phyloP scores from a whole-genome alignment of 2,113 vertebrate genomes.

The Sylvilagus bachmani region DNA sequence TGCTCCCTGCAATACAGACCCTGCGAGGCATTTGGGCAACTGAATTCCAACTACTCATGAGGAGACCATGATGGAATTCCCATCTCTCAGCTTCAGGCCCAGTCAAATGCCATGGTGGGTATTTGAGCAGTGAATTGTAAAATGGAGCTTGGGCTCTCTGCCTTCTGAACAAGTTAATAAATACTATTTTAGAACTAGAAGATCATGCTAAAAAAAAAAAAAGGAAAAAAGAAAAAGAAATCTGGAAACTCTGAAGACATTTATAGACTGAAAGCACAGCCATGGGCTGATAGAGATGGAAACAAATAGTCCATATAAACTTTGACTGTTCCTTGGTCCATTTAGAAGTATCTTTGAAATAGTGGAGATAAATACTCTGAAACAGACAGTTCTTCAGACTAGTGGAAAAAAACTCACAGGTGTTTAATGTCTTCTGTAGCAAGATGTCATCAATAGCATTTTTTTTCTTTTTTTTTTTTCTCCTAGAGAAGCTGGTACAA shows the following conservation, averaged over 20 bases:
- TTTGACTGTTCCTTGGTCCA: background rate
- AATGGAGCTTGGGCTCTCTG: no score
- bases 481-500: background rate
- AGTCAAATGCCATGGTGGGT: no score
- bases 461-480: background rate
- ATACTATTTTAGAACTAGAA: no score
- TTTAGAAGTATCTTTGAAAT: slow-evolving; percentile 37
- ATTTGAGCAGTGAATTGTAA: no score
- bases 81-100: no score
- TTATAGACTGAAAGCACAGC: background rate
- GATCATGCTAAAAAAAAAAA: no score
- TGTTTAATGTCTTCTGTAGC: background rate
- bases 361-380: background rate
- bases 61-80: no score
- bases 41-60: no score
- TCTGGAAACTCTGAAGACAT: background rate
- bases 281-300: background rate
- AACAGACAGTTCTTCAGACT: slow-evolving; percentile 23
- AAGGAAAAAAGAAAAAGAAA: background rate
- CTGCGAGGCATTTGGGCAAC: no score
- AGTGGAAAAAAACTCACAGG: background rate
- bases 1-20: no score
- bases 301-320: slow-evolving; percentile 17
- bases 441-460: slow-evolving; percentile 31
- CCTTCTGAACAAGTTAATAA: no score